phyloP scores from a whole-genome alignment of 2,797 vertebrate genomes.

The Sebastes trivittatus region DNA sequence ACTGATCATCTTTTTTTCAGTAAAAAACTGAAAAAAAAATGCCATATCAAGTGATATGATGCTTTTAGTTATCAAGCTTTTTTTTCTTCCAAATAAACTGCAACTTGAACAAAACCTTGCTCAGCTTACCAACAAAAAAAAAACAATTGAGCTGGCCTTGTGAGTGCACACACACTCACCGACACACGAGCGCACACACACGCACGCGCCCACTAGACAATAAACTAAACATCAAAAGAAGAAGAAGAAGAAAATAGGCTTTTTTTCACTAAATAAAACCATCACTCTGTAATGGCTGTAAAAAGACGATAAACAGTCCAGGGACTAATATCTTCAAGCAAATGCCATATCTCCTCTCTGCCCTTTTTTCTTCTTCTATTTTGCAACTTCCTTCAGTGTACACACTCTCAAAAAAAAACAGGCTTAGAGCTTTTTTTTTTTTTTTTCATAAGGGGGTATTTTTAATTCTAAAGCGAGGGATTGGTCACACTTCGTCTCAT shows the following conservation, averaged over 20 bases:
- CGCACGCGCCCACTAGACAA: constrained; percentile 23
- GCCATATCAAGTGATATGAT: constrained; percentile 14
- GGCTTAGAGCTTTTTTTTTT: constrained; percentile 55
- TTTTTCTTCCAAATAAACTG: constrained; percentile 6
- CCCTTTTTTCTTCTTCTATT: constrained; percentile 27
- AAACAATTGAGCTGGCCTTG: constrained; percentile 20
- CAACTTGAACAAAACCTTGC: constrained; percentile 25
- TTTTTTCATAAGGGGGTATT: constrained; percentile 66
- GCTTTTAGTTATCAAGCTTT: constrained; percentile 43
- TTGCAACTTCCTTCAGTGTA: constrained; percentile 62
- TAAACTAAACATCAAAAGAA: constrained; percentile 51
- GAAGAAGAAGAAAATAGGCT: constrained; percentile 15
- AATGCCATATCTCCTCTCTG: constrained; percentile 26
- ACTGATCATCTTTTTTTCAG: not conserved
- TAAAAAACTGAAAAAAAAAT: not conserved
- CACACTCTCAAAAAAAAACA: constrained; percentile 60
- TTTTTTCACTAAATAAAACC: constrained; percentile 38
- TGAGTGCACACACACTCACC: not conserved
- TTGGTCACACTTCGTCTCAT: constrained; percentile 85
- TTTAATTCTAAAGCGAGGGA: constrained; percentile 80
- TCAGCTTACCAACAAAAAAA: not conserved
- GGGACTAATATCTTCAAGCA: constrained; percentile 61
- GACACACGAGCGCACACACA: not conserved
- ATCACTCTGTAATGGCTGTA: constrained; percentile 53
- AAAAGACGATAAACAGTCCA: constrained; percentile 61